Percentiles rank a stretch among this genome's conserved stretches.
These are phyloP conservation scores for Zaprionus obscuricornis DNA, from an alignment of 2,888 invertebrate genomes.

Conservation along the genomic window DNA sequence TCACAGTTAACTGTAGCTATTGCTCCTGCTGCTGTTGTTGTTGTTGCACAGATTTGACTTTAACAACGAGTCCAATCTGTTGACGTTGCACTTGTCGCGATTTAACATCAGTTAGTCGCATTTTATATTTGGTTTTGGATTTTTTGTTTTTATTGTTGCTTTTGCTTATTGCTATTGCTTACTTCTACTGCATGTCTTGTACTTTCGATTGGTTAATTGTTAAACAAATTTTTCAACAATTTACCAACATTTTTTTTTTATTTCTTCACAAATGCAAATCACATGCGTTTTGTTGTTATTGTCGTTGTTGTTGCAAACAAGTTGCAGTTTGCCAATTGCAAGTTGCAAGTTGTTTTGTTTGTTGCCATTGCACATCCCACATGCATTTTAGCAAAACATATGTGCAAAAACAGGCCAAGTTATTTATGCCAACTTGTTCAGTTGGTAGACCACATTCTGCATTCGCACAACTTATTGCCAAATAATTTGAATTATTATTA, in stretches of 20 bases:
- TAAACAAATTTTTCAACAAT: slow-evolving; percentile 75
- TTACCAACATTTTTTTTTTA: slow-evolving; percentile 31
- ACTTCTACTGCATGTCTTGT: slow-evolving; percentile 70
- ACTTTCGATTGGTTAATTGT: slow-evolving; percentile 77
- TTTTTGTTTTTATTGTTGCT: slow-evolving; percentile 16
- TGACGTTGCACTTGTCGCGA: slow-evolving; percentile 65
- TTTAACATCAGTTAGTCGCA: slow-evolving; percentile 50
- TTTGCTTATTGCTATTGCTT: slow-evolving; percentile 45
- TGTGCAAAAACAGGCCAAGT: slow-evolving; percentile 46
- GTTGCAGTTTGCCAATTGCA: slow-evolving; percentile 55
- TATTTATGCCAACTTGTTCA: slow-evolving; percentile 34
- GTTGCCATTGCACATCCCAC: slow-evolving; percentile 71
- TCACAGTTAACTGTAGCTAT: slow-evolving; percentile 22
- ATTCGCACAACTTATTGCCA: slow-evolving; percentile 55
- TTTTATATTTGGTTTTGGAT: slow-evolving; percentile 12
- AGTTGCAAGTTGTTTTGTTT: slow-evolving; percentile 21
- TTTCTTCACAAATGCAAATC: slow-evolving; percentile 61
- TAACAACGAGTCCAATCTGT: slow-evolving; percentile 40
- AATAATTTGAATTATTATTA: slow-evolving; percentile 73
- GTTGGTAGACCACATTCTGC: slow-evolving; percentile 64
- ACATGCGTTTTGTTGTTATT: slow-evolving; percentile 30
- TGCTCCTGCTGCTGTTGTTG: slow-evolving; percentile 13
- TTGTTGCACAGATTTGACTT: slow-evolving; percentile 18
- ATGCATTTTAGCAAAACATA: slow-evolving; percentile 55
- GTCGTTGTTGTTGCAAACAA: slow-evolving; percentile 44